Evolutionary conservation across 2,797 vertebrate species (phyloP).

Genomic region (Psittacula echo): DNA sequence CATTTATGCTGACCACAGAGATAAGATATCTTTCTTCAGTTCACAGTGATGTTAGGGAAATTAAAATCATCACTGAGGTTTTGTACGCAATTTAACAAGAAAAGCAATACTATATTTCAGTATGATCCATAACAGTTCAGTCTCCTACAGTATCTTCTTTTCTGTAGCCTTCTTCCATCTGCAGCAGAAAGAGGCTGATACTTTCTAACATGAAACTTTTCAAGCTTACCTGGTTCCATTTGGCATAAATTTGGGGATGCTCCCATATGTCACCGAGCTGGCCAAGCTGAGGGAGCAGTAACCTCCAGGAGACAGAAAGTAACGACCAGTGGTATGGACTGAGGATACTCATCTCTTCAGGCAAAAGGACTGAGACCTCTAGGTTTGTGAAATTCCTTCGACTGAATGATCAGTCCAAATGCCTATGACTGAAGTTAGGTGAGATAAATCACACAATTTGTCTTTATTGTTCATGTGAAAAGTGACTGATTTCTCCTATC

Average conservation of each 20-base stretch:
- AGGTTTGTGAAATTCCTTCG: not conserved
- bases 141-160: not conserved
- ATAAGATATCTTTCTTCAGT: conserved; percentile 12
- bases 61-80: not conserved
- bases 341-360: not conserved
- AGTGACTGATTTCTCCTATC: not conserved
- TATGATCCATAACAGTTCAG: not conserved
- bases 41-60: not conserved
- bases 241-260: not conserved
- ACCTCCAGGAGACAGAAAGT: not conserved
- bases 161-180: not conserved
- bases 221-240: not conserved
- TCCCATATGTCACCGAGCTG: not conserved
- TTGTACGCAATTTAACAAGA: not conserved
- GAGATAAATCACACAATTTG: not conserved
- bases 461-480: not conserved
- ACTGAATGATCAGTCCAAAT: not conserved
- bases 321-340: fast-evolving
- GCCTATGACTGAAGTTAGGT: not conserved
- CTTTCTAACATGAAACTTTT: not conserved
- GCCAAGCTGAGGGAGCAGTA: not conserved
- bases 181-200: not conserved
- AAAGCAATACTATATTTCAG: not conserved
- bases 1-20: conserved; percentile 44
- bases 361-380: not conserved